Conservation (phyloP, 2,888 invertebrate species). For the Lasioglossum marginatum region DNA sequence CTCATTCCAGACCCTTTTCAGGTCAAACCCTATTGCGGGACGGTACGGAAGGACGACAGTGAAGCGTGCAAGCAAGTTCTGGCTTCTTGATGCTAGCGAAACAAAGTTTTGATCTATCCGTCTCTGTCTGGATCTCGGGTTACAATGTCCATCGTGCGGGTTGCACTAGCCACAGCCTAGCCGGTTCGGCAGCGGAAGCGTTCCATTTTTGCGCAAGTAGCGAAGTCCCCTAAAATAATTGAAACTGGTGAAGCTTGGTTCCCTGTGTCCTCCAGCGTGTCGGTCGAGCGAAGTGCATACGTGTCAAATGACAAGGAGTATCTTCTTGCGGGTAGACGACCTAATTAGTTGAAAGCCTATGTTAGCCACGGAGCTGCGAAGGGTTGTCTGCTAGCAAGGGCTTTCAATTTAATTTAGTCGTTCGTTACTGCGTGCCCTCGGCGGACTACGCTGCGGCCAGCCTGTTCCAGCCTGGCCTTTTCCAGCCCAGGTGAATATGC, state of each 20-base stretch:
- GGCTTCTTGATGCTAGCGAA: neutral
- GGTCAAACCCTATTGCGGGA: neutral
- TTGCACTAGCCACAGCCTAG: neutral
- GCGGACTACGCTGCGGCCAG: constrained; percentile 40
- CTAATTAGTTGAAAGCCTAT: constrained; percentile 78
- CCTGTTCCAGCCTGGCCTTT: constrained; percentile 15
- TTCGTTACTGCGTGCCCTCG: constrained; percentile 66
- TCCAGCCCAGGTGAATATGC: constrained; percentile 47
- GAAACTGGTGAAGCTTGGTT: neutral
- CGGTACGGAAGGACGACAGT: neutral
- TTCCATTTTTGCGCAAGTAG: neutral
- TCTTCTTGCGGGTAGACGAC: constrained; percentile 72
- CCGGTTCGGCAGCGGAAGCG: neutral
- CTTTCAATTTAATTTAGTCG: constrained; percentile 77
- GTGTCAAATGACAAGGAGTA: constrained; percentile 50
- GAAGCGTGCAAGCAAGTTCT: neutral
- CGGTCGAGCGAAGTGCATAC: constrained; percentile 34
- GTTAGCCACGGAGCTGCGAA: constrained; percentile 55
- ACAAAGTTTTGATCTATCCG: neutral
- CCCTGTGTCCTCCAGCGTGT: constrained; percentile 14
- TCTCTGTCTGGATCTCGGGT: neutral
- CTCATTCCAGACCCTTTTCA: too few relatives aligned
- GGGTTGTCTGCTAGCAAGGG: constrained; percentile 63
- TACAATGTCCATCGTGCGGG: neutral
- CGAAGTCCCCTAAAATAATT: neutral